Conservation (phyloP, 2,888 invertebrate genomes). For the Dryomyza anilis region DNA sequence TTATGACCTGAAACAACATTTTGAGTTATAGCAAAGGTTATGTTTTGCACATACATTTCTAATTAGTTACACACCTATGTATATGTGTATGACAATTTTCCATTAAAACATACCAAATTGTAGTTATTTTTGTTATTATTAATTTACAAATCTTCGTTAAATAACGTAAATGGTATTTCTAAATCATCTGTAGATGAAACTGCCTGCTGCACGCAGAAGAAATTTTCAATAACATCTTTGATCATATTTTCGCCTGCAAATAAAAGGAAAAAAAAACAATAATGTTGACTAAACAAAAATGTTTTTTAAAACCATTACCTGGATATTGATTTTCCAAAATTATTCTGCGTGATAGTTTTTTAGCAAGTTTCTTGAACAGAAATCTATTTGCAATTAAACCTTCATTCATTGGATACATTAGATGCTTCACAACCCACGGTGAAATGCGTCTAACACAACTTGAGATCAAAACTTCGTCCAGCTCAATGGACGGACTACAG, state of each 20-base stretch:
- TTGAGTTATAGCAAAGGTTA: too few relatives aligned
- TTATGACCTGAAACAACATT: too few relatives aligned
- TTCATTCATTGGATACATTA: conserved; percentile 54
- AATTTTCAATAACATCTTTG: conserved; percentile 47
- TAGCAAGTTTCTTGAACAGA: conserved; percentile 56
- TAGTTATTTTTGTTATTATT: too few relatives aligned
- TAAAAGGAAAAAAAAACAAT: not conserved
- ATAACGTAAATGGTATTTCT: conserved; percentile 37
- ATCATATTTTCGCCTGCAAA: conserved; percentile 46
- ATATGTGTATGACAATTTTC: too few relatives aligned
- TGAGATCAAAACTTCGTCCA: conserved; percentile 49
- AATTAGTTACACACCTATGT: too few relatives aligned
- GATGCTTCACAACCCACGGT: conserved; percentile 54
- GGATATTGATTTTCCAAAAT: conserved; percentile 54
- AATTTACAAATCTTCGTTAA: not conserved
- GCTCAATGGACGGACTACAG: conserved; percentile 53
- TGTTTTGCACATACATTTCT: too few relatives aligned
- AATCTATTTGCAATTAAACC: conserved; percentile 55
- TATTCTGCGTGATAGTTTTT: conserved; percentile 47
- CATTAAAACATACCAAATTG: too few relatives aligned
- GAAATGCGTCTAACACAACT: conserved; percentile 56
- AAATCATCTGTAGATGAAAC: conserved; percentile 46
- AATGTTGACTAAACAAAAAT: not conserved
- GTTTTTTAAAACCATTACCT: conserved; percentile 35
- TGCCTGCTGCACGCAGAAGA: conserved; percentile 49